A percentile compares a stretch with the other conserved stretches of the same genome.
Evolutionary conservation across 2,888 invertebrate genomes (phyloP).

Genomic region (Leptarthrus brevirostris): DNA sequence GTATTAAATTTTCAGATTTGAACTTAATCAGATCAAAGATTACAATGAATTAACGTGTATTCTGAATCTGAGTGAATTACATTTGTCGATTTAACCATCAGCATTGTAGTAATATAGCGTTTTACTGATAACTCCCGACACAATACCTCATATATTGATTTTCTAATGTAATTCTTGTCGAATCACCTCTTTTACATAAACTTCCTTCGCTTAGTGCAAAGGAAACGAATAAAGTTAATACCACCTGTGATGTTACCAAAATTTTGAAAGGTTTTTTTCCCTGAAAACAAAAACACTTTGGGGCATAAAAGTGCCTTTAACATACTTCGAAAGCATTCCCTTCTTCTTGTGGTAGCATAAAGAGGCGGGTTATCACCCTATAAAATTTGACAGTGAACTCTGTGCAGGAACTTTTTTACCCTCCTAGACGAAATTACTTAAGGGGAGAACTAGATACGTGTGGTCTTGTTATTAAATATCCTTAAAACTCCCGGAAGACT

Average conservation of each 20-base stretch:
- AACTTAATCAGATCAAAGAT: too few relatives aligned
- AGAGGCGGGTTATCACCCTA: constrained; percentile 34
- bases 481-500: constrained; percentile 41
- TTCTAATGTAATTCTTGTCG: not conserved
- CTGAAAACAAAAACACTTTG: constrained; percentile 33
- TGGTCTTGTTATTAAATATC: constrained; percentile 41
- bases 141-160: too few relatives aligned
- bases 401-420: constrained; percentile 29
- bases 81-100: too few relatives aligned
- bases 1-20: too few relatives aligned
- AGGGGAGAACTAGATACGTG: constrained; percentile 24
- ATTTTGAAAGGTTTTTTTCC: constrained; percentile 1
- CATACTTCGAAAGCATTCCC: constrained; percentile 15
- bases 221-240: constrained; percentile 23
- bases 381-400: constrained; percentile 31
- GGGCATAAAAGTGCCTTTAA: constrained; percentile 17
- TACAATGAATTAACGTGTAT: too few relatives aligned
- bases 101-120: too few relatives aligned
- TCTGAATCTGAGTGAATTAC: too few relatives aligned
- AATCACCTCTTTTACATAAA: not conserved
- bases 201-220: not conserved
- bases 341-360: constrained; percentile 20
- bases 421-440: constrained; percentile 32
- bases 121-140: too few relatives aligned
- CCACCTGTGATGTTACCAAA: constrained; percentile 19